These are phyloP conservation scores for Sandelia bainsii DNA, from an alignment of 2,797 vertebrate species.

Conservation along the genomic window DNA sequence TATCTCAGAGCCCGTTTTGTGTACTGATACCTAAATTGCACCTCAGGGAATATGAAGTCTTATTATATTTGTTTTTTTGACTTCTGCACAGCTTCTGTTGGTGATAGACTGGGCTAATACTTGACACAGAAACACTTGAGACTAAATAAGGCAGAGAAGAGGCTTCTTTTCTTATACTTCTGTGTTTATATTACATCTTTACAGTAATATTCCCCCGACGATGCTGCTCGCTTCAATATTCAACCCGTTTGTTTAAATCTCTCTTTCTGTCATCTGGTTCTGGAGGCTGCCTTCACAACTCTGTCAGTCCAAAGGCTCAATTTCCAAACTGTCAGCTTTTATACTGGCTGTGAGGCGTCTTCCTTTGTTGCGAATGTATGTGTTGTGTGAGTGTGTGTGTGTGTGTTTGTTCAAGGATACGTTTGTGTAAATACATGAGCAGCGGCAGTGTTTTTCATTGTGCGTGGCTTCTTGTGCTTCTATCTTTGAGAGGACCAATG, in stretches of 20 bases:
- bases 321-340: slow-evolving; percentile 75
- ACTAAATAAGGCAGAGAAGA: slow-evolving; percentile 34
- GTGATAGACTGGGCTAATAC: slow-evolving; percentile 60
- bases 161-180: slow-evolving; percentile 1
- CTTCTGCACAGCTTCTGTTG: slow-evolving; percentile 11
- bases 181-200: slow-evolving; percentile 64
- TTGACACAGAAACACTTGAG: slow-evolving; percentile 23
- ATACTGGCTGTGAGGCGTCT: slow-evolving; percentile 45
- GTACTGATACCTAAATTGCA: slow-evolving; percentile 48
- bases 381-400: slow-evolving; percentile 36
- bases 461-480: neutral
- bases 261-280: slow-evolving; percentile 36
- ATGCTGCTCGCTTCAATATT: slow-evolving; percentile 21
- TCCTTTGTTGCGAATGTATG: slow-evolving; percentile 34
- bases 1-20: slow-evolving; percentile 41
- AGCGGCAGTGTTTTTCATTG: slow-evolving; percentile 4
- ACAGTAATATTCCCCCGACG: slow-evolving; percentile 55
- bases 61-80: slow-evolving; percentile 40
- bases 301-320: slow-evolving; percentile 70
- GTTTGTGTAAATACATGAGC: slow-evolving; percentile 29
- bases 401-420: slow-evolving; percentile 15
- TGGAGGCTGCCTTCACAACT: slow-evolving; percentile 51
- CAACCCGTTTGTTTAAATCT: slow-evolving; percentile 50
- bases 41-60: slow-evolving; percentile 58
- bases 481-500: slow-evolving; percentile 8